phyloP scores from a whole-genome alignment of 2,888 invertebrate genomes.

The Ectobius pallidus region DNA sequence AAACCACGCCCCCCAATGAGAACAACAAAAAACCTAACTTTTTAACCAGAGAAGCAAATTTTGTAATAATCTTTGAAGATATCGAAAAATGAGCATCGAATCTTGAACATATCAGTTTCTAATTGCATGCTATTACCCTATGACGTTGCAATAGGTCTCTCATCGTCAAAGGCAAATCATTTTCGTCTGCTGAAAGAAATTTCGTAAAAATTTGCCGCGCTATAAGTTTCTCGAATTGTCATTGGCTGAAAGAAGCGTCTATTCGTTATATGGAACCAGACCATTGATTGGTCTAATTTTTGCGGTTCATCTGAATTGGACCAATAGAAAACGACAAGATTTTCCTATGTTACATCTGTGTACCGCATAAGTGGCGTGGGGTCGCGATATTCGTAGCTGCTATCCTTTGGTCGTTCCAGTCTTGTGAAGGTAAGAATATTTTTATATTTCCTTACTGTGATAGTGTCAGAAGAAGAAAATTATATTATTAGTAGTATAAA shows the following conservation, averaged over 20 bases:
- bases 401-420: conserved; percentile 63
- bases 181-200: conserved; percentile 21
- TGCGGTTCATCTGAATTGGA: conserved; percentile 64
- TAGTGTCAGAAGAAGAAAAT: conserved; percentile 56
- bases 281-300: conserved; percentile 61
- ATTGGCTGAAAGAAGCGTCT: conserved; percentile 17
- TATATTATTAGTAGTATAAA: conserved; percentile 46
- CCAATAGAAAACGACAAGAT: conserved; percentile 59
- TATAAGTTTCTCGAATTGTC: neutral
- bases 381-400: conserved; percentile 66
- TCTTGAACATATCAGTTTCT: too few relatives aligned
- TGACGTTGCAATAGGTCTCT: too few relatives aligned
- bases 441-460: conserved; percentile 60
- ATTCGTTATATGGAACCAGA: conserved; percentile 37
- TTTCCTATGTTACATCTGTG: conserved; percentile 58
- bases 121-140: too few relatives aligned
- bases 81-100: too few relatives aligned
- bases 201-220: conserved; percentile 13
- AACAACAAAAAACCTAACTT: conserved; percentile 13
- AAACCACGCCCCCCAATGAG: conserved; percentile 35
- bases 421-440: conserved; percentile 65
- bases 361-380: conserved; percentile 69
- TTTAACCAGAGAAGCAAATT: too few relatives aligned
- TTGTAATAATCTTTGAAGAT: too few relatives aligned
- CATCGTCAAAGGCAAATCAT: too few relatives aligned